Evolutionary conservation across 2,797 vertebrate species (phyloP).

Genomic region (Myiotriccus ornatus): DNA sequence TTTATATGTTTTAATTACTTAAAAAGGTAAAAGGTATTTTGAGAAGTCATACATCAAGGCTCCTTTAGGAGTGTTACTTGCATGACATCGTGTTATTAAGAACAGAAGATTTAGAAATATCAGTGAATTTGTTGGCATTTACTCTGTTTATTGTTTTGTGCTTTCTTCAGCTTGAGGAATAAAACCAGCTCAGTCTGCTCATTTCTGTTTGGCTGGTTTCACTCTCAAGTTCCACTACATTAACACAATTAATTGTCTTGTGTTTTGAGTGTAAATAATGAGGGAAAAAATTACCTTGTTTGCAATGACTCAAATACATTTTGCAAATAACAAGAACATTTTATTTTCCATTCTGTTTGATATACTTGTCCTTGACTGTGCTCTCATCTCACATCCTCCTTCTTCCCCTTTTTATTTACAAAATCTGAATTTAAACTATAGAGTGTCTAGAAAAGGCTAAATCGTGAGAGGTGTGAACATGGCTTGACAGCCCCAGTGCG

Average conservation of each 20-base stretch:
- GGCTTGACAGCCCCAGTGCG: accelerated
- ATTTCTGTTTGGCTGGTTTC: conserved; percentile 3
- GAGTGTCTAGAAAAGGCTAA: background rate
- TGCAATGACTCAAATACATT: background rate
- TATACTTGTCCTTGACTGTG: background rate
- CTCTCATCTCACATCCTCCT: background rate
- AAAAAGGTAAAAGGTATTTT: background rate
- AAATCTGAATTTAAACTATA: background rate
- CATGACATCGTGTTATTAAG: background rate
- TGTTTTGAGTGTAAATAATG: background rate
- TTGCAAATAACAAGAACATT: background rate
- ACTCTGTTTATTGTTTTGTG: background rate
- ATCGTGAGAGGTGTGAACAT: background rate
- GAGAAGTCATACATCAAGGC: background rate
- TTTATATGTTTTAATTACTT: background rate
- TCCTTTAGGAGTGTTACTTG: background rate
- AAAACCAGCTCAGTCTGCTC: background rate
- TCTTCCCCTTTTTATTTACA: background rate
- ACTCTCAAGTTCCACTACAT: background rate
- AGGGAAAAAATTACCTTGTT: background rate
- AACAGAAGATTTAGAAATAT: background rate
- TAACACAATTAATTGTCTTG: background rate
- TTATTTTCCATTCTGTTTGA: conserved; percentile 5
- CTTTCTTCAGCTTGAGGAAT: background rate
- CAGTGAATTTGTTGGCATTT: background rate